Conservation (phyloP, 2,113 vertebrate species). For the Callopanchax toddi region DNA sequence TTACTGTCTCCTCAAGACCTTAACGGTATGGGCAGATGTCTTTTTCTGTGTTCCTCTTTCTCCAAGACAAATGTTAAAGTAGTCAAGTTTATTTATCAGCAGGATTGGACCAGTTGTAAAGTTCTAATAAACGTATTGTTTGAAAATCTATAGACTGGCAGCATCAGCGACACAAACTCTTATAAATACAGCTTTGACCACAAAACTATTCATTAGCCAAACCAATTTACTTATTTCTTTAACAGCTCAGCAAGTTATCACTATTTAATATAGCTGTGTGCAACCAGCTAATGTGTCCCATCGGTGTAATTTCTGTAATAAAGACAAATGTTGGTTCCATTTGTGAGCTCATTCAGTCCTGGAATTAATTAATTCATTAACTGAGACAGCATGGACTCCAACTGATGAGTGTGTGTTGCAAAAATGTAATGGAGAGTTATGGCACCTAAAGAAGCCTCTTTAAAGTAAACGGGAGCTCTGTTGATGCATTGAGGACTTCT, state of each 20-base stretch:
- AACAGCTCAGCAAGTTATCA: conserved; percentile 35
- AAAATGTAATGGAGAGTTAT: conserved; percentile 50
- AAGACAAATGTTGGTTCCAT: conserved; percentile 61
- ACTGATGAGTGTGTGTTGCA: conserved; percentile 53
- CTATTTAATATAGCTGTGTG: conserved; percentile 52
- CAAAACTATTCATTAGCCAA: conserved; percentile 12
- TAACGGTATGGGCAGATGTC: conserved; percentile 18
- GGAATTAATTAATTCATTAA: conserved; percentile 57
- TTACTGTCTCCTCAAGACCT: conserved; percentile 22
- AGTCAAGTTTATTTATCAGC: conserved; percentile 38
- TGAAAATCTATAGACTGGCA: background rate
- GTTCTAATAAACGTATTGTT: background rate
- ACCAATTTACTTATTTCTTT: conserved; percentile 11
- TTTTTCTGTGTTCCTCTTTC: conserved; percentile 6
- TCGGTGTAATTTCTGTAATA: conserved; percentile 49
- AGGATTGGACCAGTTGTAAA: conserved; percentile 15
- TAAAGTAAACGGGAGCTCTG: conserved; percentile 8
- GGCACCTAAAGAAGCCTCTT: conserved; percentile 28
- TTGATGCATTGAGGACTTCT: conserved; percentile 52
- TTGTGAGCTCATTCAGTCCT: conserved; percentile 51
- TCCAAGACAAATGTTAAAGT: conserved; percentile 10
- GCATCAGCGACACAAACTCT: background rate
- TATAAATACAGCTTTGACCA: background rate
- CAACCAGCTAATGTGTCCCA: conserved; percentile 35
- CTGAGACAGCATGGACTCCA: conserved; percentile 40